Evolutionary conservation across 2,797 vertebrate genomes (phyloP).

Genomic region (Lepilemur ruficaudatus): DNA sequence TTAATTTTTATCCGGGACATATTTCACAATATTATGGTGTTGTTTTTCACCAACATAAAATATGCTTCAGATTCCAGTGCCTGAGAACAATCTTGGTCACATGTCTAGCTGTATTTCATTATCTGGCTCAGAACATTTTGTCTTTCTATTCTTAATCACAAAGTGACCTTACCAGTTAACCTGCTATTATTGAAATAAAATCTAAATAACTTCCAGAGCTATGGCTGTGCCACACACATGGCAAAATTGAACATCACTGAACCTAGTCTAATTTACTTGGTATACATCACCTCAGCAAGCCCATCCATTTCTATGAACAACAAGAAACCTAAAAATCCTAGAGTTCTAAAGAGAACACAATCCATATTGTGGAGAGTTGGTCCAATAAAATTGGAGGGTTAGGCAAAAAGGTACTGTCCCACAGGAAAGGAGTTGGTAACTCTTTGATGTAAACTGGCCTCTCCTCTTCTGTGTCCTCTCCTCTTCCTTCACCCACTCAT

Average conservation of each 20-base stretch:
- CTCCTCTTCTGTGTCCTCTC: not conserved
- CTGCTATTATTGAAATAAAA: constrained; percentile 42
- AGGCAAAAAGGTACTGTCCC: not conserved
- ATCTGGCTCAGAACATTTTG: constrained; percentile 51
- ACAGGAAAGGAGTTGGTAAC: not conserved
- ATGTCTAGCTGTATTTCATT: not conserved
- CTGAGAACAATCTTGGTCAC: not conserved
- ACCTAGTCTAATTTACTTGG: not conserved
- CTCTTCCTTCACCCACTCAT: not conserved
- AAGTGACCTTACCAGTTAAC: constrained; percentile 38
- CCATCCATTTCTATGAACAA: not conserved
- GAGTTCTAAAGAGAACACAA: not conserved
- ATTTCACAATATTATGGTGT: not conserved
- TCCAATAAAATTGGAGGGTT: not conserved
- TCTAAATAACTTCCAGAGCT: not conserved
- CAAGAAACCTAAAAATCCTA: not conserved
- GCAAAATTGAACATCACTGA: not conserved
- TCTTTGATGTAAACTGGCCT: not conserved
- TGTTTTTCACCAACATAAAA: constrained; percentile 19
- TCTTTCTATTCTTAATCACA: constrained; percentile 22
- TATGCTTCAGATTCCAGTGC: not conserved
- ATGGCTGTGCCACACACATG: not conserved
- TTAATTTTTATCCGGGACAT: not conserved
- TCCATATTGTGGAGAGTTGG: not conserved
- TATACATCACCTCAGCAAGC: not conserved